Conservation (phyloP, 2,113 vertebrate species). For the Onychostoma macrolepis region DNA sequence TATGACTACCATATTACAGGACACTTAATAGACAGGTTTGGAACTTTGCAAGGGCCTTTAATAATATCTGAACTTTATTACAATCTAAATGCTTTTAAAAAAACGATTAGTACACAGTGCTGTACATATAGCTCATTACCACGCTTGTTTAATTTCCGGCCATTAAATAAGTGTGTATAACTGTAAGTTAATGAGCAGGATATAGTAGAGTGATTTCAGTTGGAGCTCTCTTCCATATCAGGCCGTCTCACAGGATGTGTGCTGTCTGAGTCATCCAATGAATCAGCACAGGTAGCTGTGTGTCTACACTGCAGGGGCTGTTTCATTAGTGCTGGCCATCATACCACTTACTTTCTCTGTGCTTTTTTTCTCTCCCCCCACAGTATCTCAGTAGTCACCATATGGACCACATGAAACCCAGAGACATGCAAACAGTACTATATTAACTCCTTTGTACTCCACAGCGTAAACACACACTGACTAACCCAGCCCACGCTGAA, state of each 20-base stretch:
- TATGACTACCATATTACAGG: neutral
- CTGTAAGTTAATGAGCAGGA: slow-evolving; percentile 26
- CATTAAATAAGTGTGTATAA: neutral
- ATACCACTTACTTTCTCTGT: slow-evolving; percentile 7
- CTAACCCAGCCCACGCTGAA: neutral
- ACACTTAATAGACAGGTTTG: neutral
- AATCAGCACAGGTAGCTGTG: slow-evolving; percentile 47
- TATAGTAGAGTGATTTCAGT: neutral
- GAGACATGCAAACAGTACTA: slow-evolving; percentile 48
- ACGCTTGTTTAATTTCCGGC: neutral
- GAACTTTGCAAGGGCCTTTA: neutral
- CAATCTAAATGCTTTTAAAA: neutral
- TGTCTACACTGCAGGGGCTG: slow-evolving; percentile 59
- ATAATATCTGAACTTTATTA: neutral
- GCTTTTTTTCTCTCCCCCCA: slow-evolving; percentile 1
- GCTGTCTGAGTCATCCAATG: slow-evolving; percentile 54
- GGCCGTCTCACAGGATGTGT: slow-evolving; percentile 37
- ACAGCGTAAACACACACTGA: slow-evolving; percentile 4
- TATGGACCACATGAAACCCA: slow-evolving; percentile 61
- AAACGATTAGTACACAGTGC: neutral
- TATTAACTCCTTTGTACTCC: slow-evolving; percentile 30
- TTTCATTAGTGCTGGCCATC: slow-evolving; percentile 62
- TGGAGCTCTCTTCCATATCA: neutral
- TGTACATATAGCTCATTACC: neutral
- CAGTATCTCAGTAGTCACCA: slow-evolving; percentile 49